These are phyloP conservation scores for Macrotis lagotis DNA, from an alignment of 2,113 vertebrate species.

Conservation along the genomic window DNA sequence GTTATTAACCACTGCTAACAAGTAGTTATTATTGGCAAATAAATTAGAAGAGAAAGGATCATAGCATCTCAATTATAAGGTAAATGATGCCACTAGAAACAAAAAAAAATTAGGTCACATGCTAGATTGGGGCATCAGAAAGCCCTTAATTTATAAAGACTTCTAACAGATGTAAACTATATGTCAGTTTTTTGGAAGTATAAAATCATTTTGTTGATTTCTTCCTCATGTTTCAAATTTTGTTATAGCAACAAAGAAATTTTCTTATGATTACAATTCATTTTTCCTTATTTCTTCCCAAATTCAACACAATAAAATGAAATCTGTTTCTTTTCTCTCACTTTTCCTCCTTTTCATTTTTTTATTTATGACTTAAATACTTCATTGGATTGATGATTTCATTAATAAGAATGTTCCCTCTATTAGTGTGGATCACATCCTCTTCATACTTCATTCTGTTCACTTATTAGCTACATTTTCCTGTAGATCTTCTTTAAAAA, in stretches of 20 bases:
- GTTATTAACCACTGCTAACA: conserved; percentile 3
- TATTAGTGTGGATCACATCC: background rate
- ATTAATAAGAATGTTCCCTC: background rate
- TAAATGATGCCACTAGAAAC: conserved; percentile 30
- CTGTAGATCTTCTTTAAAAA: background rate
- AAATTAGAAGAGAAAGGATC: conserved; percentile 10
- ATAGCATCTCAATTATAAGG: conserved; percentile 3
- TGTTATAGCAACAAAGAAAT: conserved; percentile 21
- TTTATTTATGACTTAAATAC: background rate
- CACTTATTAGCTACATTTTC: background rate
- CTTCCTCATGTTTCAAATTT: conserved; percentile 23
- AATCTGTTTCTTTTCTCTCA: background rate
- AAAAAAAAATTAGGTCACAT: background rate
- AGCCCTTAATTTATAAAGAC: background rate
- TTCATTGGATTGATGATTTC: background rate
- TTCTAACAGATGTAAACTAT: background rate
- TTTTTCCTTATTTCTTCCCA: background rate
- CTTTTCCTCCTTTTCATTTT: background rate
- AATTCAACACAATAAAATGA: background rate
- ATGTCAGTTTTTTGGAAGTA: background rate
- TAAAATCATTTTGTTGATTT: conserved; percentile 34
- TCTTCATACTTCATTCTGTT: background rate
- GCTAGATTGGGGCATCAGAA: background rate
- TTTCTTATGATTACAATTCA: conserved; percentile 36
- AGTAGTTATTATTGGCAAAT: conserved; percentile 4